These are phyloP conservation scores for Pseudomugil tenellus DNA, from an alignment of 2,797 vertebrate genomes.

Conservation along the genomic window DNA sequence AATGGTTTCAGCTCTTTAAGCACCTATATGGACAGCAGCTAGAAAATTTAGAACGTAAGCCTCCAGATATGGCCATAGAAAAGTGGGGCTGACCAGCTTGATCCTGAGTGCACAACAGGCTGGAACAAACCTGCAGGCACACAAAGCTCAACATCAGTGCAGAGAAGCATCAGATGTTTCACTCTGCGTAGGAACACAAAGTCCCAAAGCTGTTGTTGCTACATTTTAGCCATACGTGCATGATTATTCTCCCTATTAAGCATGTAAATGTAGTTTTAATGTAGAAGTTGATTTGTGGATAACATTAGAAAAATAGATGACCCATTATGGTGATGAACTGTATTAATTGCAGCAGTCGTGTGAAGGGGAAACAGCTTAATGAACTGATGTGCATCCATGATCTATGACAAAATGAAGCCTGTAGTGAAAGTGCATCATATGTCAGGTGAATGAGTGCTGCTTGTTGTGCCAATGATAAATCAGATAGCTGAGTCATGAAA, in stretches of 20 bases:
- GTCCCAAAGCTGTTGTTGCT: too few species aligned
- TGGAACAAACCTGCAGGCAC: slow-evolving; percentile 24
- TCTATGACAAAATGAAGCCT: slow-evolving; percentile 21
- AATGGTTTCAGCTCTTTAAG: not conserved
- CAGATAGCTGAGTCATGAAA: slow-evolving; percentile 13
- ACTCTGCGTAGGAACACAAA: not conserved
- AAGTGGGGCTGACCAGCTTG: not conserved
- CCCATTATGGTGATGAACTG: not conserved
- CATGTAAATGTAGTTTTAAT: not conserved
- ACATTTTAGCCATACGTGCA: not conserved
- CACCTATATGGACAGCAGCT: not conserved
- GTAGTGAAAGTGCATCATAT: slow-evolving; percentile 14
- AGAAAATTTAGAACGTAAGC: not conserved
- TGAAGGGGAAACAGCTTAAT: slow-evolving; percentile 15
- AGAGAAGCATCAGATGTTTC: not conserved
- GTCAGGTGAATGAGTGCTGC: slow-evolving; percentile 34
- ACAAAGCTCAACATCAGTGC: not conserved
- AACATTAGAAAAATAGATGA: not conserved
- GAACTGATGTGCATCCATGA: slow-evolving; percentile 36
- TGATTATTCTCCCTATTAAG: not conserved
- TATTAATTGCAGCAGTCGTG: slow-evolving; percentile 9
- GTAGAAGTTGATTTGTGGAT: not conserved
- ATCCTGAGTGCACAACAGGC: slow-evolving; percentile 1
- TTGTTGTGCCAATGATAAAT: slow-evolving; percentile 23
- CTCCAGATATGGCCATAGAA: slow-evolving; percentile 1